Conservation (phyloP, 2,113 vertebrate species). For the Lontra canadensis region DNA sequence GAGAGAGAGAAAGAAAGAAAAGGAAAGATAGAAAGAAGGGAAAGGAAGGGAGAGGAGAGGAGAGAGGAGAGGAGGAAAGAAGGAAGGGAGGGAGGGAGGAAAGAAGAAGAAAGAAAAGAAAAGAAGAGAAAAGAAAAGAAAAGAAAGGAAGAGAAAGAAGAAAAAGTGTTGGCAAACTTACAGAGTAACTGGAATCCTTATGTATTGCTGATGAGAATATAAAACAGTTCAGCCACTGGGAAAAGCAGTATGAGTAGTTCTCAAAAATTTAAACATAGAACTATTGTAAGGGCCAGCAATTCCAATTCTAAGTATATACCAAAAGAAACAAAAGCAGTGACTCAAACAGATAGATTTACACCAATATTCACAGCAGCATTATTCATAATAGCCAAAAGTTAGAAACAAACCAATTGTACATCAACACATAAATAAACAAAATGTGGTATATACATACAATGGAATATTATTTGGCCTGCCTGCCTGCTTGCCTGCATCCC, state of each 20-base stretch:
- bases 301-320: neutral
- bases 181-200: neutral
- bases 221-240: neutral
- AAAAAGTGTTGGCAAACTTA: neutral
- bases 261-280: neutral
- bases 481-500: fast-evolving
- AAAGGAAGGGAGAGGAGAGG: no score
- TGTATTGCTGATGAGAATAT: neutral
- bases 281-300: neutral
- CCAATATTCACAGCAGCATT: neutral
- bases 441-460: neutral
- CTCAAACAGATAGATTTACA: neutral
- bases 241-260: neutral
- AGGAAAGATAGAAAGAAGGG: no score
- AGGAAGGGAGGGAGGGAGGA: no score
- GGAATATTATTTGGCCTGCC: neutral
- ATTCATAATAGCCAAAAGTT: neutral
- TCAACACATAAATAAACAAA: neutral
- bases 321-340: neutral
- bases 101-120: no score
- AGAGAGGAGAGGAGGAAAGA: no score
- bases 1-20: no score
- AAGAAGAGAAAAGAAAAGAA: no score
- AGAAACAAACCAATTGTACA: neutral
- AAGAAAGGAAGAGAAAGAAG: no score